Evolutionary conservation across 2,888 invertebrate species (phyloP), one percentile per base, ranked within the genome.

Genomic region (Eurois occulta): DNA sequence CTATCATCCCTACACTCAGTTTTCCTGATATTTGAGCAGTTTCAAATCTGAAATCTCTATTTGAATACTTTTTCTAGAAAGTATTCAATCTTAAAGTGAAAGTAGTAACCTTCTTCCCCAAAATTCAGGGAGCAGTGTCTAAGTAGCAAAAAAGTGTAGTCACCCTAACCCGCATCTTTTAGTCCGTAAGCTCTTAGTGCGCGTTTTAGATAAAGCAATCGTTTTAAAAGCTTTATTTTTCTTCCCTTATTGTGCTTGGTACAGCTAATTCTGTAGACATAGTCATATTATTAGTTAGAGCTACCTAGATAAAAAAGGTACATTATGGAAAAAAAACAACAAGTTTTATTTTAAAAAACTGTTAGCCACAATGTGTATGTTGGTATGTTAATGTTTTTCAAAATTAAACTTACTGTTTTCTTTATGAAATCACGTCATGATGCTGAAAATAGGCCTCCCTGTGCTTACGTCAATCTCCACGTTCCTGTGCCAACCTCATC

Each of bases 91-190:
- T n/a, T n/a, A n/a, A n/a, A n/a, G n/a, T n/a, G n/a, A n/a, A n/a
- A n/a, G n/a, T n/a, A n/a, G n/a, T n/a, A n/a, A n/a, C n/a, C n/a
- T n/a, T n/a, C n/a, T n/a, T n/a, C 21, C 13, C 3, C 5, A 8
- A n/a, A 72, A 21, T 10, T 66, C 1, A 21, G 8, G 1, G 8
- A 72, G 35, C 4, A 11, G 5, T 13, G 13, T 24, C 0, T 2
- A 55, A 55, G 11, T 24, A 24, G n/a, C n/a, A n/a, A 62, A 58
- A 73, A 5, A 5, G 1, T 32, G 32, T 83, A 58, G 88, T 77
- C 85, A 80, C 84, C 89, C 87, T 81, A 69, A 43, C 85, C 81
- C 85, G 76, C 86, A 84, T 84, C 72, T 60, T 69, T 65, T 21
- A 60, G 58, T 81, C 68, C 55, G 52, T 55, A 48, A 75, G 55